A percentile compares a stretch with the other conserved stretches of the same genome.
Conservation (phyloP, 2,113 vertebrate species). For the Isichthys henryi region DNA sequence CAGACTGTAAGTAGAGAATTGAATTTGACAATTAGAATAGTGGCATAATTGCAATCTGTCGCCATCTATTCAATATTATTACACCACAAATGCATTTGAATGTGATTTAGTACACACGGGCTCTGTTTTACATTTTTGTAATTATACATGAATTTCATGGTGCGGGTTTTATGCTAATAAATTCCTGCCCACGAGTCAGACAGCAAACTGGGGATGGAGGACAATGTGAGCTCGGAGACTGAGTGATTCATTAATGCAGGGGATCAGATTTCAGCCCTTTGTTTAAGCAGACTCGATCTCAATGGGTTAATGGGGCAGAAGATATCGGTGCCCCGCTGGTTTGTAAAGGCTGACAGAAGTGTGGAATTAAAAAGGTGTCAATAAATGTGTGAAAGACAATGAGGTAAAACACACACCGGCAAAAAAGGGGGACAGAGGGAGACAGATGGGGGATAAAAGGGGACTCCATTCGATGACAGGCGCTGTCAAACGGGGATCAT, state of each 20-base stretch:
- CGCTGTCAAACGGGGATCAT: slow-evolving; percentile 15
- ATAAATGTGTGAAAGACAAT: slow-evolving; percentile 59
- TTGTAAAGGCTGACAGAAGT: slow-evolving; percentile 53
- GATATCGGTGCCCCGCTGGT: slow-evolving; percentile 43
- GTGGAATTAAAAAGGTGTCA: slow-evolving; percentile 55
- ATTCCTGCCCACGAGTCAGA: slow-evolving; percentile 24
- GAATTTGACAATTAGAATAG: slow-evolving; percentile 26
- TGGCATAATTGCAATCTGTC: slow-evolving; percentile 27
- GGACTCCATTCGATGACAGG: slow-evolving; percentile 20
- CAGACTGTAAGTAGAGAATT: slow-evolving; percentile 18
- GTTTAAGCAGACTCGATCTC: slow-evolving; percentile 60
- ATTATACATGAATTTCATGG: slow-evolving; percentile 35
- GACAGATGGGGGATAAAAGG: slow-evolving; percentile 61
- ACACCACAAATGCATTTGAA: slow-evolving; percentile 28
- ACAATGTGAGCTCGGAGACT: slow-evolving; percentile 47
- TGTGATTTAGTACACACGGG: slow-evolving; percentile 28
- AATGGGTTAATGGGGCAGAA: slow-evolving; percentile 78
- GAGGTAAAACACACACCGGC: slow-evolving; percentile 53
- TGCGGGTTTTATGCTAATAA: slow-evolving; percentile 31
- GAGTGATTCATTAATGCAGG: slow-evolving; percentile 46
- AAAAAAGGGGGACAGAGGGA: slow-evolving; percentile 40
- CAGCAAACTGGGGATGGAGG: slow-evolving; percentile 22
- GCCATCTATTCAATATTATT: slow-evolving; percentile 22
- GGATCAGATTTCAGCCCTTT: slow-evolving; percentile 56
- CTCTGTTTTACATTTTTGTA: slow-evolving; percentile 31